Percentiles rank a stretch among this genome's conserved stretches.
These are phyloP conservation scores for Aplidium turbinatum DNA, from an alignment of 23 tunicate species.

Conservation along the genomic window DNA sequence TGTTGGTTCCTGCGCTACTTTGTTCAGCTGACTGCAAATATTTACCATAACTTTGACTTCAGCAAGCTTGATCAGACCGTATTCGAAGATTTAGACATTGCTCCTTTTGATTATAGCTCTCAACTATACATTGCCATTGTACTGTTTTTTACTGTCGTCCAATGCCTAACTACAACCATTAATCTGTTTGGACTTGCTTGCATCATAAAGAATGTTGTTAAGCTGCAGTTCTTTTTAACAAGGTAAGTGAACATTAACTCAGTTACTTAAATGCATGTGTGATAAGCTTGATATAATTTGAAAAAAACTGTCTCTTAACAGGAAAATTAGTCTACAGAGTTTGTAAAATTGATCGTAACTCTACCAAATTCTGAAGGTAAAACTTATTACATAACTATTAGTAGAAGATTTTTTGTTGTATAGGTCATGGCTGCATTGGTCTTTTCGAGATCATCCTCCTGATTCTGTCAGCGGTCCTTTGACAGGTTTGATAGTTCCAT, in stretches of 20 bases:
- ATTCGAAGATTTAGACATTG: slow-evolving; percentile 17
- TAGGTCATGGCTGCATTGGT: slow-evolving; percentile 82
- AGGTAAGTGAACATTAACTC: too few species aligned
- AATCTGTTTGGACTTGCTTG: slow-evolving; percentile 70
- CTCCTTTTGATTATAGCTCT: not conserved
- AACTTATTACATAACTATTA: too few species aligned
- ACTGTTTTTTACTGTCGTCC: slow-evolving; percentile 34
- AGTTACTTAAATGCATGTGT: too few species aligned
- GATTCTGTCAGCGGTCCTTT: slow-evolving; percentile 69
- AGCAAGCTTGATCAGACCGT: slow-evolving; percentile 7
- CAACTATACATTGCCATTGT: not conserved
- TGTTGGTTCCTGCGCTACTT: slow-evolving; percentile 57
- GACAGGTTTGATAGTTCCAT: slow-evolving; percentile 53
- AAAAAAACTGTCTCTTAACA: too few species aligned
- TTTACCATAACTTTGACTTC: slow-evolving; percentile 7
- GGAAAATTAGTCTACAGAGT: too few species aligned
- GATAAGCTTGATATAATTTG: too few species aligned
- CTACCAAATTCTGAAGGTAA: too few species aligned
- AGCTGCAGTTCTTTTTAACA: slow-evolving; percentile 48
- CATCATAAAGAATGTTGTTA: slow-evolving; percentile 51
- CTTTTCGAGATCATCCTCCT: slow-evolving; percentile 59
- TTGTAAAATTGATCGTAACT: too few species aligned
- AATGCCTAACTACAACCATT: slow-evolving; percentile 64
- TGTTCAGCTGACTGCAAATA: slow-evolving; percentile 37
- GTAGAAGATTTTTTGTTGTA: not conserved